Conservation (phyloP, 2,797 vertebrate genomes). For the Hylomyscus alleni region DNA sequence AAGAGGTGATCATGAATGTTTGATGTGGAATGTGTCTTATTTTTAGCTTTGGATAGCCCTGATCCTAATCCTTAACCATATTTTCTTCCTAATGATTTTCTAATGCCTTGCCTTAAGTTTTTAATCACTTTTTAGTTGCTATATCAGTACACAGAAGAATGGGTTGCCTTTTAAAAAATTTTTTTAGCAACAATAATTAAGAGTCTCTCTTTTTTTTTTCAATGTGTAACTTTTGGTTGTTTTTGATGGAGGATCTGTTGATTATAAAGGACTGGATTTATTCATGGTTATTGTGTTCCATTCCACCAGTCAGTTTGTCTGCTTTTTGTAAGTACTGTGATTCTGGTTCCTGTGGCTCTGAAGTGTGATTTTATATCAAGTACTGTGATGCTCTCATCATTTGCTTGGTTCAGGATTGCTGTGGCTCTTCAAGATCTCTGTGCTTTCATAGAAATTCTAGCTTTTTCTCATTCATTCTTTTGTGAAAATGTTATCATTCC, state of each 20-base stretch:
- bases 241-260: not conserved
- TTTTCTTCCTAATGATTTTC: not conserved
- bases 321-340: not conserved
- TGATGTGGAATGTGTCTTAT: not conserved
- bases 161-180: not conserved
- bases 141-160: not conserved
- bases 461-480: not conserved
- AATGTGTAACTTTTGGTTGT: not conserved
- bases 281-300: not conserved
- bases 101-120: not conserved
- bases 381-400: not conserved
- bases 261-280: not conserved
- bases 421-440: not conserved
- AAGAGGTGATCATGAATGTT: constrained; percentile 91
- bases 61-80: not conserved
- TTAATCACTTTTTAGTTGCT: not conserved
- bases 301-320: not conserved
- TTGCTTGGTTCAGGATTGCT: not conserved
- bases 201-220: not conserved
- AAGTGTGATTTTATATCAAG: not conserved
- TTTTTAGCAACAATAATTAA: not conserved
- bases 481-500: not conserved
- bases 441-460: not conserved
- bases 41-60: not conserved
- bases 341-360: not conserved